These are phyloP conservation scores for Zosterops pallidus DNA, from an alignment of 2,113 vertebrate genomes.

Conservation along the genomic window DNA sequence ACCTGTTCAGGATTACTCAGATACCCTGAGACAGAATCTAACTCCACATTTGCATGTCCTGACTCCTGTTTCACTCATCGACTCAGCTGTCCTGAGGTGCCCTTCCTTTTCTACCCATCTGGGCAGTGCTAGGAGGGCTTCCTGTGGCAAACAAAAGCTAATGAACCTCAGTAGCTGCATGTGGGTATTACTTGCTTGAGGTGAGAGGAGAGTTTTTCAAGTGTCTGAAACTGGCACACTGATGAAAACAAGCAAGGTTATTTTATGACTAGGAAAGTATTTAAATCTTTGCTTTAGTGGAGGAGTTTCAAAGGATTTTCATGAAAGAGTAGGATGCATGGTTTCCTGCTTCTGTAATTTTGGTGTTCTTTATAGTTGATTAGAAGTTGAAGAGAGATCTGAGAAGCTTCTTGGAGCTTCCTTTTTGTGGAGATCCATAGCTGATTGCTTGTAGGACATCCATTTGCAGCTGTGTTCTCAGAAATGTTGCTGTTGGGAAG, in stretches of 20 bases:
- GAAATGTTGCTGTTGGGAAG: neutral
- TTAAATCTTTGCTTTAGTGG: neutral
- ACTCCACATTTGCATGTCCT: neutral
- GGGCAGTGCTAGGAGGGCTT: neutral
- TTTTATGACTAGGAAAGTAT: slow-evolving; percentile 37
- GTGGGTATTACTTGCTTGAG: slow-evolving; percentile 4
- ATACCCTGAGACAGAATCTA: neutral
- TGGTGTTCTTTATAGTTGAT: slow-evolving; percentile 18
- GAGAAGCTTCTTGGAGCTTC: neutral
- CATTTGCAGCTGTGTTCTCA: slow-evolving; percentile 50
- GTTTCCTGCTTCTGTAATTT: slow-evolving; percentile 58
- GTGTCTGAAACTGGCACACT: neutral
- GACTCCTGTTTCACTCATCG: neutral
- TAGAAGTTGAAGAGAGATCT: slow-evolving; percentile 47
- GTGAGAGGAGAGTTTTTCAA: slow-evolving; percentile 15
- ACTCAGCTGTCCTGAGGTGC: neutral
- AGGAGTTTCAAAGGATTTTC: slow-evolving; percentile 41
- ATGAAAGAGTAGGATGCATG: slow-evolving; percentile 41
- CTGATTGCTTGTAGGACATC: slow-evolving; percentile 22
- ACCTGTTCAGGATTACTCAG: neutral
- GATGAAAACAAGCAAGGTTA: slow-evolving; percentile 30
- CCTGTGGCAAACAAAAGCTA: neutral
- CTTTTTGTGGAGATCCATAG: neutral
- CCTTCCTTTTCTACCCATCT: neutral
- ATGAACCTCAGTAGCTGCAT: neutral